Evolutionary conservation across 2,888 invertebrate genomes (phyloP), one percentile per base, ranked within the genome.

Genomic region (Stramonita haemastoma): DNA sequence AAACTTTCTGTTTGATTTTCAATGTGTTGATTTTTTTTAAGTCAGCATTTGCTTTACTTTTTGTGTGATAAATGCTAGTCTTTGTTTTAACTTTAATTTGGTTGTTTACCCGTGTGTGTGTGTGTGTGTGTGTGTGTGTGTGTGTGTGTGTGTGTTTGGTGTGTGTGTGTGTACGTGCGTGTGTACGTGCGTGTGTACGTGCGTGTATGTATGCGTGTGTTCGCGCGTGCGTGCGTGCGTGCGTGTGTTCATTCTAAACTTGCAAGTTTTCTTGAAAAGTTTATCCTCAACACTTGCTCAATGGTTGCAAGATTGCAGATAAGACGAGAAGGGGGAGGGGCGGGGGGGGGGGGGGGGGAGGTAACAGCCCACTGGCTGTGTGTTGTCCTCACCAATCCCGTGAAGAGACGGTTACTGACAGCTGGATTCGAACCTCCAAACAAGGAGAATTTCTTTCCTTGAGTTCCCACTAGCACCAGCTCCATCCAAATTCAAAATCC

Each of bases 91-190:
- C 26, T 17, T 73, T 17, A n/a, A 26, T n/a, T 17, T 11, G 73
- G 11, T 4, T n/a, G 73, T 11, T 2, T n/a, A 26, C 17, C 22
- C 22, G 73, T 73, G 29, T 73, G 26, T 73, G 73, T 73, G 73
- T 73, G 73, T 73, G 73, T n/a, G 73, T 73, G 73, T n/a, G 73
- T 73, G 73, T n/a, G 73, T 73, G 73, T 73, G n/a, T 73, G 73
- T 73, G 73, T 73, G 73, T 73, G 73, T 73, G 73, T 73, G 73
- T 73, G 66, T 66, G 66, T 66, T 4, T 66, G 17, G 66, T 66
- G 66, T 66, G 66, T 17, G 66, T 22, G 66, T 22, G 66, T 66
- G 66, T 66, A 13, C 2, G 66, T 66, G 66, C 13, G 73, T 73
- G 73, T 73, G 73, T 73, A n/a, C n/a, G 73, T 73, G 73, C n/a